Evolutionary conservation across 1,140 invertebrate species (phyloP), one percentile per base, ranked within the genome.

Genomic region (Probaryconus sp.): DNA sequence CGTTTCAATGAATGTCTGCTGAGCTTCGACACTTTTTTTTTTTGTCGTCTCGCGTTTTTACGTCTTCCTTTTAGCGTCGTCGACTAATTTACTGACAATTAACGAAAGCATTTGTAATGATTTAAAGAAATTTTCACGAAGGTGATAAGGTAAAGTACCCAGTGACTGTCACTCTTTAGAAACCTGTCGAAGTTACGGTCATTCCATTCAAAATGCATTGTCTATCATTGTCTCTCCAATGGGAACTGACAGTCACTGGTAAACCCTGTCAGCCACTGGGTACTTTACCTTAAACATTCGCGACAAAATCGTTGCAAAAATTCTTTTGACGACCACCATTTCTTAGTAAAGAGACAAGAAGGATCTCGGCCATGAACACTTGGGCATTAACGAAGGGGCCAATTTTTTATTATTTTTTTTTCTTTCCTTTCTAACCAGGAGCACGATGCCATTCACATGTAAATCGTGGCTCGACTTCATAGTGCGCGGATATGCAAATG

Each of bases 401-500:
- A 69, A n/a, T n/a, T n/a, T n/a, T n/a, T n/a, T n/a, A n/a, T n/a
- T 72, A 63, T 60, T 67, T 45, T 56, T 51, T 43, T n/a, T 9
- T 10, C 31, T 6, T 37, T 1, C 43, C 4, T 56, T 43, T 38
- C 38, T 33, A 35, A 31, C 13, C 21, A 10, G 30, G 21, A 58
- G 28, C 14, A 30, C 51, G 35, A 56, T 60, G 60, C 76, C 60
- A 86, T 86, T 86, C 81, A 79, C 78, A 86, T 85, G 85, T 80
- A 86, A 86, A 86, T 86, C 68, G 76, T 20, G 24, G n/a, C 35
- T 28, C 47, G 70, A 18, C 72, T 63, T 55, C 58, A 63, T 74
- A 45, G 58, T 43, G 37, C 61, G 42, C 72, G 81, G 81, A 84
- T 85, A 86, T 86, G 85, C 85, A 85, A 86, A 86, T 86, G 75